These are phyloP conservation scores for Meta bourneti DNA, from an alignment of 2,888 invertebrate species.

Conservation along the genomic window DNA sequence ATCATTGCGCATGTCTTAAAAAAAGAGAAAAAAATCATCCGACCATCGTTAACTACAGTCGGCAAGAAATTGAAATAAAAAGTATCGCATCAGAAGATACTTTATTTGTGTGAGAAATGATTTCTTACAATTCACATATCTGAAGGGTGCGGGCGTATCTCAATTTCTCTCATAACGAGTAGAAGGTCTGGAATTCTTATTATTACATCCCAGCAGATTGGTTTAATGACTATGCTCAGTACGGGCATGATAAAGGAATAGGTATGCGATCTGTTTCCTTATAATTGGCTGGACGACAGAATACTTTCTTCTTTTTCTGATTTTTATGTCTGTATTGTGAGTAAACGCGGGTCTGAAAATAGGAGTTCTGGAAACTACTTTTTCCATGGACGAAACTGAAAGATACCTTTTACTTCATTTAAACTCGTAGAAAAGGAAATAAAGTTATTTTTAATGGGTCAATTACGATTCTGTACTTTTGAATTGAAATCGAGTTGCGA, in stretches of 20 bases:
- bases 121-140: neutral
- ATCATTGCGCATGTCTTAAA: neutral
- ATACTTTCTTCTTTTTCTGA: too few relatives aligned
- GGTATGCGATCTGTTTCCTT: neutral
- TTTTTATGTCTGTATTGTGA: too few relatives aligned
- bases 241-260: neutral
- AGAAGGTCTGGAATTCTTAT: neutral
- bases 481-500: too few relatives aligned
- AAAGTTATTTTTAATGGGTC: too few relatives aligned
- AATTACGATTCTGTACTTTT: too few relatives aligned
- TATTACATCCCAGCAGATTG: neutral
- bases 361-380: too few relatives aligned
- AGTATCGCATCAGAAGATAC: neutral
- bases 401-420: too few relatives aligned
- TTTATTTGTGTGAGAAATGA: neutral
- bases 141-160: neutral
- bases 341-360: too few relatives aligned
- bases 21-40: neutral
- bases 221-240: neutral
- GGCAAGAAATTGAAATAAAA: neutral
- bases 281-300: neutral
- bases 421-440: too few relatives aligned
- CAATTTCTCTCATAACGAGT: neutral
- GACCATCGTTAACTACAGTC: neutral
- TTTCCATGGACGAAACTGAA: too few relatives aligned